Percentiles rank a stretch among this genome's conserved stretches.
These are phyloP conservation scores for Cactoblastis cactorum DNA, from an alignment of 2,888 invertebrate genomes.

Conservation along the genomic window DNA sequence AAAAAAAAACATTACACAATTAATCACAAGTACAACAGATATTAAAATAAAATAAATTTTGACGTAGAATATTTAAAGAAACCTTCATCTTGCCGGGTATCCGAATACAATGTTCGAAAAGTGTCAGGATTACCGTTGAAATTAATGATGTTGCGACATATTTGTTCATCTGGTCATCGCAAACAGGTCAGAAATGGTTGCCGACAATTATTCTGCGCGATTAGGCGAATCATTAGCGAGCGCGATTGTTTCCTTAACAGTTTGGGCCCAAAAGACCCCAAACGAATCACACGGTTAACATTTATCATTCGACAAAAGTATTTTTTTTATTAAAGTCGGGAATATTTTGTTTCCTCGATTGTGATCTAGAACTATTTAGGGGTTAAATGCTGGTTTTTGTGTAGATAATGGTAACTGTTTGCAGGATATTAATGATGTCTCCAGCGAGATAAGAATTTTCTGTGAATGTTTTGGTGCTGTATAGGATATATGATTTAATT, in stretches of 20 bases:
- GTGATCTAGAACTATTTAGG: slow-evolving; percentile 12
- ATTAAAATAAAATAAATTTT: neutral
- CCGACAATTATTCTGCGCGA: slow-evolving; percentile 66
- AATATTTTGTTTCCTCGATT: slow-evolving; percentile 2
- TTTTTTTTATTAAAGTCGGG: slow-evolving; percentile 49
- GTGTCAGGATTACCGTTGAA: slow-evolving; percentile 46
- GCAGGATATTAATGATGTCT: slow-evolving; percentile 25
- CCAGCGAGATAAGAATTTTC: slow-evolving; percentile 20
- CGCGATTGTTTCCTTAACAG: slow-evolving; percentile 61
- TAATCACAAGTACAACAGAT: neutral
- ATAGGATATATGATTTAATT: neutral
- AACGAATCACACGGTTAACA: slow-evolving; percentile 55
- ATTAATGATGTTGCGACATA: slow-evolving; percentile 68
- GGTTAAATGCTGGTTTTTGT: neutral
- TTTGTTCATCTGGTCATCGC: slow-evolving; percentile 64
- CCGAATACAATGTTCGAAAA: slow-evolving; percentile 14
- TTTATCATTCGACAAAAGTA: slow-evolving; percentile 72
- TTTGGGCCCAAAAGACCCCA: slow-evolving; percentile 44
- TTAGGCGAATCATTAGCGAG: slow-evolving; percentile 68
- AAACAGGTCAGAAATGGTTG: slow-evolving; percentile 69
- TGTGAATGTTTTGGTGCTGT: slow-evolving; percentile 19
- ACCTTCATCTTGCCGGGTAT: slow-evolving; percentile 2
- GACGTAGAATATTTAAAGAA: neutral
- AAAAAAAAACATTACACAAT: neutral
- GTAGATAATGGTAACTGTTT: slow-evolving; percentile 20